Evolutionary conservation across 2,113 vertebrate species (phyloP).

Genomic region (Neotragus moschatus): DNA sequence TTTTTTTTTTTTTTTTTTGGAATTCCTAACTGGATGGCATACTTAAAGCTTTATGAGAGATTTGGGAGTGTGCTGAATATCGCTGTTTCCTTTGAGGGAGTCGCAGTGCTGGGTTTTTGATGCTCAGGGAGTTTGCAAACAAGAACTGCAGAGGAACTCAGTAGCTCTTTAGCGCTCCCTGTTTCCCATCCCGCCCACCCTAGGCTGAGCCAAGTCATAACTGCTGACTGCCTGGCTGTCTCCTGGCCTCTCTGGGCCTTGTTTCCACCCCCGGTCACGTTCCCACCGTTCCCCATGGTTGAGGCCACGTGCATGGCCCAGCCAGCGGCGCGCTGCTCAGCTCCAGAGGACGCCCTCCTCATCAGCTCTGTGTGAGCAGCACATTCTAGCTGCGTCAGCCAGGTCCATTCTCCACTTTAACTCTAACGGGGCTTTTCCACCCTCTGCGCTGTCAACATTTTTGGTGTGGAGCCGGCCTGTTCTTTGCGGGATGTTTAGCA

Average conservation of each 20-base stretch:
- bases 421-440: no score
- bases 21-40: neutral
- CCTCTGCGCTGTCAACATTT: neutral
- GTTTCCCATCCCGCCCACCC: neutral
- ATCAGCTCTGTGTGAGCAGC: accelerated
- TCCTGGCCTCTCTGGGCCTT: neutral
- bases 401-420: neutral
- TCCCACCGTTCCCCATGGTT: neutral
- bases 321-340: accelerated
- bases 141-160: neutral
- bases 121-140: neutral
- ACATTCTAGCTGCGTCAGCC: accelerated
- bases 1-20: neutral
- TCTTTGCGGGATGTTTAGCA: neutral
- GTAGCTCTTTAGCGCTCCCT: neutral
- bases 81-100: neutral
- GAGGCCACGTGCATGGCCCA: accelerated
- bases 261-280: accelerated
- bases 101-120: neutral
- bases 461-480: neutral
- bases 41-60: neutral
- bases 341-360: neutral
- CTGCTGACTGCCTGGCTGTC: accelerated
- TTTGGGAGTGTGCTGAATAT: neutral
- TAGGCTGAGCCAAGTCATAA: accelerated